These are phyloP conservation scores for Crotalus tigris DNA, from an alignment of 2,113 vertebrate genomes.

Conservation along the genomic window DNA sequence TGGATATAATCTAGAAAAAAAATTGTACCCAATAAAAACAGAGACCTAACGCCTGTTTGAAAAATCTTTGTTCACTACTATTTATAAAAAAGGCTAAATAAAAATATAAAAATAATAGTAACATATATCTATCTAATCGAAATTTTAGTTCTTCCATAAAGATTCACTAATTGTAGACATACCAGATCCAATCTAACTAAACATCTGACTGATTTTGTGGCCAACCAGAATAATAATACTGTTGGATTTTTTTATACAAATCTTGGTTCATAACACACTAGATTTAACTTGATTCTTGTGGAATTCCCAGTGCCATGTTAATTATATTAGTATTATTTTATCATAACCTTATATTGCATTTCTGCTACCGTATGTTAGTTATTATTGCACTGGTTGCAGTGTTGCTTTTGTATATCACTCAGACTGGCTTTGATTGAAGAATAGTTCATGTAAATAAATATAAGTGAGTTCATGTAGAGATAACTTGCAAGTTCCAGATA, in stretches of 20 bases:
- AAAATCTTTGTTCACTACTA: neutral
- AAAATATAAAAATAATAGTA: neutral
- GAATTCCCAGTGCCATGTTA: neutral
- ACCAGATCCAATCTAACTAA: too few species aligned
- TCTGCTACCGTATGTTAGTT: neutral
- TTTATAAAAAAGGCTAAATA: neutral
- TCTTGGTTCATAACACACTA: too few species aligned
- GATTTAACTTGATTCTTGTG: neutral
- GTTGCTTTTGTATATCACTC: neutral
- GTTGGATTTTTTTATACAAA: too few species aligned
- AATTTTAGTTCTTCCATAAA: too few species aligned
- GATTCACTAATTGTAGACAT: too few species aligned
- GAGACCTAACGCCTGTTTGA: neutral
- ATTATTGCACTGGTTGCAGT: neutral
- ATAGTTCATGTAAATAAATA: neutral
- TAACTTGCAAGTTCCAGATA: neutral
- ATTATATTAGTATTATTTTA: too few species aligned
- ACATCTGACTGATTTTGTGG: too few species aligned
- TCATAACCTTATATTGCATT: too few species aligned
- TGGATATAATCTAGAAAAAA: neutral
- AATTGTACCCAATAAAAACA: neutral
- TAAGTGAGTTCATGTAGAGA: neutral
- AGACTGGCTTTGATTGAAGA: neutral
- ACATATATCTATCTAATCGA: too few species aligned
- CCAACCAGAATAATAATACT: too few species aligned